phyloP scores from a whole-genome alignment of 2,113 vertebrate species.

The Lycocorax pyrrhopterus region DNA sequence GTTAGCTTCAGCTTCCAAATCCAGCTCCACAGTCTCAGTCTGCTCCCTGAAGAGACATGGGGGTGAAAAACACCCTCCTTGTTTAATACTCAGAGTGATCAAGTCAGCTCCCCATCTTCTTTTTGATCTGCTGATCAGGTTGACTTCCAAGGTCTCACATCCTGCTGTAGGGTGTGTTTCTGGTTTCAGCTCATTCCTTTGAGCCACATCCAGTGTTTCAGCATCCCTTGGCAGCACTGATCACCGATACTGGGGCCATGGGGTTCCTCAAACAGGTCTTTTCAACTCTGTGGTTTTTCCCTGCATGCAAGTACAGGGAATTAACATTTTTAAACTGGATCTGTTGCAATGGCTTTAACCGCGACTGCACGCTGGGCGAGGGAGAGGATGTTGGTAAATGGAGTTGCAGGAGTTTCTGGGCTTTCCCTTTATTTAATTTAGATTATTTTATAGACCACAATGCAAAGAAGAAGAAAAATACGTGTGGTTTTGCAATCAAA shows the following conservation, averaged over 20 bases:
- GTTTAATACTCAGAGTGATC: neutral
- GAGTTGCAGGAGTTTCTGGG: neutral
- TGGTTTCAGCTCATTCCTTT: conserved; percentile 1
- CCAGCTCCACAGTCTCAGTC: neutral
- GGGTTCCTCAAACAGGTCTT: neutral
- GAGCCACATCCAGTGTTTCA: neutral
- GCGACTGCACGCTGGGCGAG: neutral
- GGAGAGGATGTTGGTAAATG: neutral
- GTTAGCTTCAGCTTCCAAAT: neutral
- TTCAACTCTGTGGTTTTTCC: neutral
- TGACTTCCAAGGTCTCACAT: neutral
- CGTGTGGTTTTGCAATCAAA: neutral
- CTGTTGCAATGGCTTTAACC: neutral
- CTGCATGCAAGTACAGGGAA: neutral
- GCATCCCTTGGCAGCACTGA: neutral
- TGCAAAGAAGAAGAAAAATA: neutral
- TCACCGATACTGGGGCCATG: rapidly evolving
- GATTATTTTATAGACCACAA: neutral
- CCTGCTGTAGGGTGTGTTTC: neutral
- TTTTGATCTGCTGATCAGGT: neutral
- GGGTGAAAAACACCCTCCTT: neutral
- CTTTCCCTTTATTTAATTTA: neutral
- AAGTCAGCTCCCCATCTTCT: neutral
- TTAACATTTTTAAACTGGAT: neutral
- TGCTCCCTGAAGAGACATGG: neutral